phyloP scores from a whole-genome alignment of 2,113 vertebrate genomes.

The Psephotus haematonotus region DNA sequence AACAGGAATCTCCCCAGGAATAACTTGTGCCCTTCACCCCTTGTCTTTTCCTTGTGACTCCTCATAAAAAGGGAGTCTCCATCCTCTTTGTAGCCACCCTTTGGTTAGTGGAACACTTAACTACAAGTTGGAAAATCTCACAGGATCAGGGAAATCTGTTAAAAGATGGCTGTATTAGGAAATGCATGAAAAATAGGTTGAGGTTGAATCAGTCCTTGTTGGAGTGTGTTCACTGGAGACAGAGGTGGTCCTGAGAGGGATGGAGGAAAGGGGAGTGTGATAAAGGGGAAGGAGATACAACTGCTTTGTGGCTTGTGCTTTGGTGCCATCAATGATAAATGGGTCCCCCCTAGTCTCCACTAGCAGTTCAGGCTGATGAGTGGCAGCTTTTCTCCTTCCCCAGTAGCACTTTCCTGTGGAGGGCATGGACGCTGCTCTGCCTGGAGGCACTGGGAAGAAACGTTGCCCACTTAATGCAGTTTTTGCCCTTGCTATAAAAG shows the following conservation, averaged over 20 bases:
- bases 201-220: neutral
- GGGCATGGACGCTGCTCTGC: neutral
- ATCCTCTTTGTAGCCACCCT: neutral
- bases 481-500: neutral
- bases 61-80: neutral
- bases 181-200: too few species aligned
- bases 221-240: neutral
- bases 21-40: neutral
- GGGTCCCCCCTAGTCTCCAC: neutral
- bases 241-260: neutral
- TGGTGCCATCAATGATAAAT: fast-evolving
- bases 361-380: neutral
- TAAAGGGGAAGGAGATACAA: fast-evolving
- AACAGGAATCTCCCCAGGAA: neutral
- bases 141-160: neutral
- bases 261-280: neutral
- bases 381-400: neutral
- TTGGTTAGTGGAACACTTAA: neutral
- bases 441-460: neutral
- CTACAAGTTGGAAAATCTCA: neutral
- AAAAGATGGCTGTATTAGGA: neutral
- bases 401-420: neutral
- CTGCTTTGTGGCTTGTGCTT: neutral
- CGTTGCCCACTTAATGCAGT: fast-evolving
- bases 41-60: neutral